phyloP scores from a whole-genome alignment of 1,140 invertebrate genomes.

The Anastrepha obliqua region DNA sequence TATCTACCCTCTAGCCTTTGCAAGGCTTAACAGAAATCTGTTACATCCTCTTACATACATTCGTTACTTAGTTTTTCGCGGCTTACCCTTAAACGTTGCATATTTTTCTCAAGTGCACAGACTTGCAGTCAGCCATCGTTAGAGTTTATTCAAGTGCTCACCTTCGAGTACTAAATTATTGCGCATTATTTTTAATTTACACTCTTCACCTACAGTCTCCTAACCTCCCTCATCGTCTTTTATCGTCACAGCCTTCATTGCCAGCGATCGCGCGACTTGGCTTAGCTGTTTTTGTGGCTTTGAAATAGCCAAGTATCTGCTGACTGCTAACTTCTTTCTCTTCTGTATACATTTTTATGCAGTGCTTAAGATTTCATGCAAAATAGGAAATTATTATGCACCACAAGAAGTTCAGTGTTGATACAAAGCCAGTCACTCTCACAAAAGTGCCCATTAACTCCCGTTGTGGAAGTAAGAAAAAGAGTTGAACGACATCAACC shows the following conservation, averaged over 20 bases:
- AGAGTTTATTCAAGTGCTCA: neutral
- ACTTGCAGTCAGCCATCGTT: neutral
- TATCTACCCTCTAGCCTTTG: too few relatives aligned
- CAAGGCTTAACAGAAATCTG: too few relatives aligned
- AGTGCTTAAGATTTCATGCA: too few relatives aligned
- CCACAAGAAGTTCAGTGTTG: neutral
- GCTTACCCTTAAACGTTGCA: too few relatives aligned
- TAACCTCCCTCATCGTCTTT: too few relatives aligned
- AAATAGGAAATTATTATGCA: too few relatives aligned
- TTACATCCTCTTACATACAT: too few relatives aligned
- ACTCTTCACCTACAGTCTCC: neutral
- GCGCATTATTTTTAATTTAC: neutral
- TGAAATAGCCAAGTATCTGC: neutral
- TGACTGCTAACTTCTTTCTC: neutral
- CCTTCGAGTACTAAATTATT: neutral
- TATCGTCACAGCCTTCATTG: neutral
- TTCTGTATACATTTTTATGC: neutral
- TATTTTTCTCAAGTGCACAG: too few relatives aligned
- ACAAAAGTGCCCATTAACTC: neutral
- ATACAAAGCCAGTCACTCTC: neutral
- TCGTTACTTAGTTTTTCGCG: too few relatives aligned
- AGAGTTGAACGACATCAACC: neutral
- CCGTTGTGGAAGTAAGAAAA: neutral
- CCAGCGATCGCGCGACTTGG: neutral
- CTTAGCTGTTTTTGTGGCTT: neutral